Conservation (phyloP, 2,113 vertebrate species). For the Nothoprocta perdicaria region DNA sequence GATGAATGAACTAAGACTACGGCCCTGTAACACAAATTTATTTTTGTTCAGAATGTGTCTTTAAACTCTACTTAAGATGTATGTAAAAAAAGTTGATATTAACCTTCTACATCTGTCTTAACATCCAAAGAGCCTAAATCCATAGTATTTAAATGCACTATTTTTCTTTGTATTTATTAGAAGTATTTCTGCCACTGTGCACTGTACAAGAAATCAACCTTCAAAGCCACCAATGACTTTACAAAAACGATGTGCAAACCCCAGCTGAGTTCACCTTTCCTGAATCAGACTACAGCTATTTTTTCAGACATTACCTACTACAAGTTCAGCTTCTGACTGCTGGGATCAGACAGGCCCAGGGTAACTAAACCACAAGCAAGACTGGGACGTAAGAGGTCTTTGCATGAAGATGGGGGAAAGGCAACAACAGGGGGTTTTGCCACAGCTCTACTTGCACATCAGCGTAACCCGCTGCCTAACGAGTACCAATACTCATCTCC, state of each 20-base stretch:
- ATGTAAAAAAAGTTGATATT: neutral
- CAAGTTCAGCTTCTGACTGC: neutral
- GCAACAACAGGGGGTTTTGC: no score
- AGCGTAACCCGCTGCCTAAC: neutral
- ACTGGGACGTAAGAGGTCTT: no score
- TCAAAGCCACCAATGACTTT: neutral
- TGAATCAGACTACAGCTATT: neutral
- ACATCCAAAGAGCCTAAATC: neutral
- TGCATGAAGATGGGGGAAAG: no score
- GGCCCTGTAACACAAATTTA: neutral
- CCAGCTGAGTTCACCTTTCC: neutral
- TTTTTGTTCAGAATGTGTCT: neutral
- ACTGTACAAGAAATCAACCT: neutral
- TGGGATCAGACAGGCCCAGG: no score
- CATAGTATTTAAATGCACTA: neutral
- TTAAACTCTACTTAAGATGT: no score
- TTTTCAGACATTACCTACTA: neutral
- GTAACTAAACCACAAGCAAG: no score
- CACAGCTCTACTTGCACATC: neutral
- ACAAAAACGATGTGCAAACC: neutral
- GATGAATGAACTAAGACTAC: neutral
- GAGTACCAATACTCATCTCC: neutral
- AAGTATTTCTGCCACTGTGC: no score
- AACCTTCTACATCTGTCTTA: neutral
- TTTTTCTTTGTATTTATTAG: neutral